These are phyloP conservation scores for Circaetus cinerascens DNA, from an alignment of 2,113 vertebrate genomes.

Conservation along the genomic window DNA sequence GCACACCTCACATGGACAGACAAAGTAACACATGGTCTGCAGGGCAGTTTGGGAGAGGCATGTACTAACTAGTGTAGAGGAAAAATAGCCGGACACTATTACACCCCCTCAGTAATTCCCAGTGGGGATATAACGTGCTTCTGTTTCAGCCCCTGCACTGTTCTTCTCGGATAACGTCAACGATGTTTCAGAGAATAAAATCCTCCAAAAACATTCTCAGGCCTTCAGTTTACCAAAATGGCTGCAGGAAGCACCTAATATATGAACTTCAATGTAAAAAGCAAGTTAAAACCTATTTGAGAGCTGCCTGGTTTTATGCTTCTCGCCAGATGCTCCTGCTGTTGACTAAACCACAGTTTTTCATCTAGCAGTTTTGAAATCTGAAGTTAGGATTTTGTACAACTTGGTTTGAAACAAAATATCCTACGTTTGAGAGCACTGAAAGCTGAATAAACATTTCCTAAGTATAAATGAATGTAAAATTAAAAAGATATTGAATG, in stretches of 20 bases:
- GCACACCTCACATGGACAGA: background rate
- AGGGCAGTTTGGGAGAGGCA: background rate
- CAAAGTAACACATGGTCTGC: background rate
- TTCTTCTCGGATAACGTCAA: background rate
- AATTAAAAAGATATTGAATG: background rate
- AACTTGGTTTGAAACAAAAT: background rate
- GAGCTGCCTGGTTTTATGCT: background rate
- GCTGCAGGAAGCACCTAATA: background rate
- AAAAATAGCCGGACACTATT: background rate
- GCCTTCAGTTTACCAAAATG: background rate
- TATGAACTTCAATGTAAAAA: background rate
- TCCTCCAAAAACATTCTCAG: background rate
- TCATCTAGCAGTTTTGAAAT: background rate
- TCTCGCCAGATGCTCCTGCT: background rate
- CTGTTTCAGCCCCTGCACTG: background rate
- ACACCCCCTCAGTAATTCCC: background rate
- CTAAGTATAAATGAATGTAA: background rate
- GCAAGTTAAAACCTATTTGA: background rate
- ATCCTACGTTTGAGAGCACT: background rate
- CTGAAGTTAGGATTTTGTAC: background rate
- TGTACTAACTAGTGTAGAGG: background rate
- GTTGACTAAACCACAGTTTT: background rate
- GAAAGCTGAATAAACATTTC: background rate
- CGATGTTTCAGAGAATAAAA: background rate
- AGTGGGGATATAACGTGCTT: background rate